Evolutionary conservation across 2,888 invertebrate genomes (phyloP).

Genomic region (Drosophila paranaensis): DNA sequence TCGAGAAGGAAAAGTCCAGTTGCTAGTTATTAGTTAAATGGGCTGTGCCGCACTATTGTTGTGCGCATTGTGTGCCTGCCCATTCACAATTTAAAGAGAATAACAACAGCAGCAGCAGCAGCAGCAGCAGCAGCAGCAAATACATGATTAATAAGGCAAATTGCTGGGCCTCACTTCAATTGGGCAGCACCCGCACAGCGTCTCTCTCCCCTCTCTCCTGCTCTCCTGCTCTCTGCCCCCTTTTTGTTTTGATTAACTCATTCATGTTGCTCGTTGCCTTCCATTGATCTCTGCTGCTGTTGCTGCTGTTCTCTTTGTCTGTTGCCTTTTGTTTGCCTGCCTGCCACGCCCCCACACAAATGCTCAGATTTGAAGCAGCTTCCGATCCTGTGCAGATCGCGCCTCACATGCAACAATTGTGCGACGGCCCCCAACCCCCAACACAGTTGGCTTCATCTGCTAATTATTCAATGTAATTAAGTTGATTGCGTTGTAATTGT

Average conservation of each 20-base stretch:
- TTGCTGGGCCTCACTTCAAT: slow-evolving; percentile 50
- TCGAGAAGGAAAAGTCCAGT: slow-evolving; percentile 12
- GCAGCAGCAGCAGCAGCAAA: slow-evolving; percentile 21
- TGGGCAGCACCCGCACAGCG: slow-evolving; percentile 45
- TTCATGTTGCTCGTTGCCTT: slow-evolving; percentile 50
- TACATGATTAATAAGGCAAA: slow-evolving; percentile 56
- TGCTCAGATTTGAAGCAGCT: slow-evolving; percentile 17
- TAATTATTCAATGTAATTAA: slow-evolving; percentile 80
- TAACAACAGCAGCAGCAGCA: slow-evolving; percentile 6
- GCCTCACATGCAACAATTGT: not conserved
- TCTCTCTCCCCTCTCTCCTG: not conserved
- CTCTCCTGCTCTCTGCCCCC: too few species aligned
- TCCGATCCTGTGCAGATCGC: slow-evolving; percentile 33
- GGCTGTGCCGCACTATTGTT: slow-evolving; percentile 28
- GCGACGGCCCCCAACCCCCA: not conserved
- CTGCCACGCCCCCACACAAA: slow-evolving; percentile 34
- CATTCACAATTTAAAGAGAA: slow-evolving; percentile 57
- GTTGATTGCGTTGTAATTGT: slow-evolving; percentile 75
- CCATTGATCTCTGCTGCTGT: slow-evolving; percentile 59
- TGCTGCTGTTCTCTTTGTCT: slow-evolving; percentile 34
- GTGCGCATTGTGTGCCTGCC: slow-evolving; percentile 29
- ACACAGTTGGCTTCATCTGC: slow-evolving; percentile 39
- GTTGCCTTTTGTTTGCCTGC: slow-evolving; percentile 7
- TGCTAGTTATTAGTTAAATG: slow-evolving; percentile 58
- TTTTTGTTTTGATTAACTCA: slow-evolving; percentile 47